Percentiles rank a stretch among this genome's conserved stretches.
These are phyloP conservation scores for Chalcis sispes DNA, from an alignment of 2,888 invertebrate genomes.

Conservation along the genomic window DNA sequence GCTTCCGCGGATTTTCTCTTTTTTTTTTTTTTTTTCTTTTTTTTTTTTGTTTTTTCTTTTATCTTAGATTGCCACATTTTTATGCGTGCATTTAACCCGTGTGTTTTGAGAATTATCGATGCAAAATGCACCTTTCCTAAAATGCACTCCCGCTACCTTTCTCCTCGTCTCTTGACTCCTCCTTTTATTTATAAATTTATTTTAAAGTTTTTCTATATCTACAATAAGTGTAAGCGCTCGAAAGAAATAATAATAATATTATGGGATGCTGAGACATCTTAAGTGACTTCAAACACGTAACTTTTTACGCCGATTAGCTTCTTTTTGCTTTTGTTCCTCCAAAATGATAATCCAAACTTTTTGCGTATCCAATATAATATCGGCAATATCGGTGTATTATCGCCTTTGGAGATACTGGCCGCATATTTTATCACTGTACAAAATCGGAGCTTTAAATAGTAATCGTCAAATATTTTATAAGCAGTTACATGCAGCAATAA, in stretches of 20 bases:
- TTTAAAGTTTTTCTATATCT: no score
- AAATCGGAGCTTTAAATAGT: constrained; percentile 36
- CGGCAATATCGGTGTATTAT: constrained; percentile 1
- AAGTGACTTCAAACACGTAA: constrained; percentile 21
- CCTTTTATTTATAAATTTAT: no score
- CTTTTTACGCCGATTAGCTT: neutral
- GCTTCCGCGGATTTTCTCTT: constrained; percentile 47
- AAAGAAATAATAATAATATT: neutral
- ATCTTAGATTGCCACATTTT: neutral
- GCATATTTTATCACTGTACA: constrained; percentile 3
- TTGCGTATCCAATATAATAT: neutral
- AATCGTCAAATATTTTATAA: neutral
- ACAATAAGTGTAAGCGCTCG: no score
- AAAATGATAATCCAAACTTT: neutral
- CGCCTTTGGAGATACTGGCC: neutral
- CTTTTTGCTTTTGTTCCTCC: constrained; percentile 21
- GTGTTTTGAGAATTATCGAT: neutral
- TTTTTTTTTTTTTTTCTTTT: neutral
- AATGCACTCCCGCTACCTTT: no score
- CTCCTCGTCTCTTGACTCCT: no score
- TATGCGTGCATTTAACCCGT: constrained; percentile 20
- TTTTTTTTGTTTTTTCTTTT: neutral
- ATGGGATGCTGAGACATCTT: neutral
- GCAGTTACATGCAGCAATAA: neutral
- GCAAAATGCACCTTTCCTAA: constrained; percentile 9